These are phyloP conservation scores for Balaeniceps rex DNA, from an alignment of 2,113 vertebrate genomes.

Conservation along the genomic window DNA sequence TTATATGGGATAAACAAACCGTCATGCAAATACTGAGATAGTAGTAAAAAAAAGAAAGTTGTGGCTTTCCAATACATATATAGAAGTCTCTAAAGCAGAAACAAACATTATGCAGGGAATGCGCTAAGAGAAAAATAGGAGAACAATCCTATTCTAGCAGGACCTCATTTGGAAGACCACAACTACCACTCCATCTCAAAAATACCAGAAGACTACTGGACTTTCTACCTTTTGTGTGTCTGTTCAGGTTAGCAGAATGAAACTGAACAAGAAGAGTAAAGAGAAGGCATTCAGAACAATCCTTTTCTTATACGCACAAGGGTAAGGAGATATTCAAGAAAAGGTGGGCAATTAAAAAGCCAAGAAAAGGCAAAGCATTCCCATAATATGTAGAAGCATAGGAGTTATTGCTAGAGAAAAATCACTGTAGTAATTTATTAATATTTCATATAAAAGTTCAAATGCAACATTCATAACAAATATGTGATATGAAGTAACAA, in stretches of 20 bases:
- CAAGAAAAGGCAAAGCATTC: background rate
- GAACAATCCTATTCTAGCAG: background rate
- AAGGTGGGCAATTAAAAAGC: background rate
- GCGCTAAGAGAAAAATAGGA: background rate
- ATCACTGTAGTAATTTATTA: background rate
- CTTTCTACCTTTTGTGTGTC: background rate
- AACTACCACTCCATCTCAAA: background rate
- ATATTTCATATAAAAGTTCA: background rate
- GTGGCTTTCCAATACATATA: background rate
- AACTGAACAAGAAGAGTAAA: background rate
- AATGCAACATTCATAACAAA: background rate
- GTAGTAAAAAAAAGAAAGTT: background rate
- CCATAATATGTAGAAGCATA: accelerated
- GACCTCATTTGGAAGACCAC: background rate
- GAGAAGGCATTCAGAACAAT: background rate
- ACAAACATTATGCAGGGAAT: background rate
- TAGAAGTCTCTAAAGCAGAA: background rate
- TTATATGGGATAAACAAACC: background rate
- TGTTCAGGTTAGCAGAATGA: background rate
- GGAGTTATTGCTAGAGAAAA: background rate
- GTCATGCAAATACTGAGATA: background rate
- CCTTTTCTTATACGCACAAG: background rate
- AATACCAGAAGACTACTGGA: background rate
- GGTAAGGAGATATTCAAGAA: background rate
- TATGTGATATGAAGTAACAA: accelerated